Base-by-base conservation (phyloP, 1,140 invertebrate species). In the Marisa cornuarietis region DNA sequence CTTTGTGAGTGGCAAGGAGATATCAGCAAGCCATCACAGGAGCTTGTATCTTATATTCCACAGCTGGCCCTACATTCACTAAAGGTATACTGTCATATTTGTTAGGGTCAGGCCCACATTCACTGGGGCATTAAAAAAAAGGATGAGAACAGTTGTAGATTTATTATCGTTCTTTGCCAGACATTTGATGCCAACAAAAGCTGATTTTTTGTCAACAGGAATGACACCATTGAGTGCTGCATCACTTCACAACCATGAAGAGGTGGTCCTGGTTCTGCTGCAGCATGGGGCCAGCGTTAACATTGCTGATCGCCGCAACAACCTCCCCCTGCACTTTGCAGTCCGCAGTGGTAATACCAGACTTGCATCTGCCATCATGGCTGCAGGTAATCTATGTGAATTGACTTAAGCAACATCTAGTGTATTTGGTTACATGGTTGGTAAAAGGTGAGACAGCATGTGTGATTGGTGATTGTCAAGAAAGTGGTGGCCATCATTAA, bases 321-420 rank as follows among this genome's bases (percentile, higher is more conserved):
- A 93, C 81, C 91, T 92, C 86, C 88, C 94, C 52, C 83, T 94
- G 71, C 93, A 94, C 82, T 90, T 91, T 58, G 93, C 93, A 24
- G 91, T 94, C 8, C 84, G 88, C 16, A 90, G 92, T 79, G 90
- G 92, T 81, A 91, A 92, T 78, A 82, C 85, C 9, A 73, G 71
- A 72, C 78, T 85, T 65, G 76, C 71, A 9, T n/a, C 77, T 66
- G 62, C 69, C 54, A 52, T 80, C 26, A n/a, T 80, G 18, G 58
- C 61, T 26, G 84, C 88, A 77, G 93, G 93, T 13, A 61, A 51
- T 71, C 22, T 22, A 18, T 16, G 54, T 71, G n/a, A 62, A 76
- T 24, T 31, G 24, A 11, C 24, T 54, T 62, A 26, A 20, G 58
- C 52, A 18, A 20, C 24, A 62, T 26, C 7, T 24, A 26, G 10